These are phyloP conservation scores for Perognathus longimembris DNA, from an alignment of 2,113 vertebrate genomes.

Conservation along the genomic window DNA sequence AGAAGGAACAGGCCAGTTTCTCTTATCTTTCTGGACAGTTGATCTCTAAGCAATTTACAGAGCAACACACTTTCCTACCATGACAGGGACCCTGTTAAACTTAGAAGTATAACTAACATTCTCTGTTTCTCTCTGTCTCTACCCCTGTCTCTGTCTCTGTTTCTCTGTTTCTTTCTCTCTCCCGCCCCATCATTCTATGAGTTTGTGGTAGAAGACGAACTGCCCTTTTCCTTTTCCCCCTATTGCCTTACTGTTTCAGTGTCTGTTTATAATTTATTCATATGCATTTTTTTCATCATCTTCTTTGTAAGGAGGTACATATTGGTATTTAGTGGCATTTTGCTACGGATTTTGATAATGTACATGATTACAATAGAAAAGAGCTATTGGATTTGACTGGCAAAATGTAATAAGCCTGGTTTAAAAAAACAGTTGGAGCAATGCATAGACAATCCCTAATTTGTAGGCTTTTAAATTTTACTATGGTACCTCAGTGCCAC, in stretches of 20 bases:
- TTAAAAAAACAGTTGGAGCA: not conserved
- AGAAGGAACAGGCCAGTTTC: not conserved
- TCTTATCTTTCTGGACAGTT: not conserved
- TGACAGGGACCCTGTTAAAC: too few species aligned
- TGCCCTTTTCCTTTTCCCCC: not conserved
- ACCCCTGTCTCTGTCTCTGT: not conserved
- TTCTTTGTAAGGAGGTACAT: not conserved
- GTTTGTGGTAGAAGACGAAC: not conserved
- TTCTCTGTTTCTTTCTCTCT: too few species aligned
- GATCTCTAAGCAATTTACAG: not conserved
- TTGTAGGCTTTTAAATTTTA: not conserved
- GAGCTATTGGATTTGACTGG: not conserved
- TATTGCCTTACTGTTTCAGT: not conserved
- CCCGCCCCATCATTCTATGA: rapidly evolving
- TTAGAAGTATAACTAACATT: too few species aligned
- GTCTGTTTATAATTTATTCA: not conserved
- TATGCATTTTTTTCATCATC: not conserved
- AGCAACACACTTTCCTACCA: not conserved
- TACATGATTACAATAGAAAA: not conserved
- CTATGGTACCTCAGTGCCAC: not conserved
- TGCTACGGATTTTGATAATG: not conserved
- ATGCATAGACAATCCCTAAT: not conserved
- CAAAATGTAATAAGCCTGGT: not conserved
- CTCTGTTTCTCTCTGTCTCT: not conserved
- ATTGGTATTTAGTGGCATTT: not conserved